A percentile compares a stretch with the other conserved stretches of the same genome.
phyloP scores from a whole-genome alignment of 2,888 invertebrate genomes.

The Oxytorus armatus region DNA sequence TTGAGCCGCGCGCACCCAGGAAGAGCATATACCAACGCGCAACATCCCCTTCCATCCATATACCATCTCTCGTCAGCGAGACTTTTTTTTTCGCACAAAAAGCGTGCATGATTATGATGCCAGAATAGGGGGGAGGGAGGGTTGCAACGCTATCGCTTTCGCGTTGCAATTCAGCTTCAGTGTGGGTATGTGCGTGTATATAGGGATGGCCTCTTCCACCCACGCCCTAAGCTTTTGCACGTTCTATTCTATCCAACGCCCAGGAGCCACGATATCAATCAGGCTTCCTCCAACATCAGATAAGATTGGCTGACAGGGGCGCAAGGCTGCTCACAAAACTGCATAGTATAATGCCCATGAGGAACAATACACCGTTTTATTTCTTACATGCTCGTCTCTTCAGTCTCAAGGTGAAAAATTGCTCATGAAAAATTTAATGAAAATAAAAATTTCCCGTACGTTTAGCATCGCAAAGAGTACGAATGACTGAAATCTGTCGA shows the following conservation, averaged over 20 bases:
- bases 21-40: conserved; percentile 59
- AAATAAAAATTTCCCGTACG: conserved; percentile 1
- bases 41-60: too few relatives aligned
- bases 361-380: conserved; percentile 28
- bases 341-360: conserved; percentile 64
- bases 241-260: conserved; percentile 59
- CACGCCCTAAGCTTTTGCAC: conserved; percentile 38
- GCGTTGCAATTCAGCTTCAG: conserved; percentile 52
- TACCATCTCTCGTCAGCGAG: conserved; percentile 51
- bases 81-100: conserved; percentile 61
- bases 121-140: conserved; percentile 42
- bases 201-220: conserved; percentile 32
- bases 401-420: too few relatives aligned
- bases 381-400: conserved; percentile 3
- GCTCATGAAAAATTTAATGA: too few relatives aligned
- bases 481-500: too few relatives aligned
- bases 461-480: too few relatives aligned
- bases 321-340: conserved; percentile 75
- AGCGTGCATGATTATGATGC: conserved; percentile 44
- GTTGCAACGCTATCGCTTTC: conserved; percentile 34
- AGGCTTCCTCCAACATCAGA: conserved; percentile 80
- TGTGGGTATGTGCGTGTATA: background rate
- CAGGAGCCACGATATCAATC: conserved; percentile 78
- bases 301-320: conserved; percentile 77
- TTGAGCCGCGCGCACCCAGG: conserved; percentile 73